A percentile compares a stretch with the other conserved stretches of the same genome.
phyloP scores from a whole-genome alignment of 2,888 invertebrate species.

The Dryococelus australis region DNA sequence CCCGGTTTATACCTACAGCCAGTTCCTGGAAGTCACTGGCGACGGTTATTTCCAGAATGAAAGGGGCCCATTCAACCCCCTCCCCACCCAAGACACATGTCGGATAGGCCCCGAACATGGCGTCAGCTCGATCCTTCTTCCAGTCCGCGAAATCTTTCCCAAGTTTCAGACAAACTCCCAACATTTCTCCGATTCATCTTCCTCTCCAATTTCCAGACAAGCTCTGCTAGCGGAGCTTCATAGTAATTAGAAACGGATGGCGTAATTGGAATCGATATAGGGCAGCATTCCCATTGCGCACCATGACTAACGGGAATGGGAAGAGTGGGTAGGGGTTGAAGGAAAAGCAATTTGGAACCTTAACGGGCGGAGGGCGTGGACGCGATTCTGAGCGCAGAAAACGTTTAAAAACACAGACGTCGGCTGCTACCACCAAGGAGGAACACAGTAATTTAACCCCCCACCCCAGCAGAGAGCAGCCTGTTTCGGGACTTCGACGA shows the following conservation, averaged over 20 bases:
- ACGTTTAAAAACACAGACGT: slow-evolving; percentile 7
- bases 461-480: too few species aligned
- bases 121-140: background rate
- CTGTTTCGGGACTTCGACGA: too few species aligned
- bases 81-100: background rate
- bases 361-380: background rate
- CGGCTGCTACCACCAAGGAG: too few species aligned
- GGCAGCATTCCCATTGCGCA: background rate
- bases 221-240: background rate
- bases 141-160: background rate
- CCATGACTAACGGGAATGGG: background rate
- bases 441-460: too few species aligned
- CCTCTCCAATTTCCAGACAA: background rate
- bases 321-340: background rate
- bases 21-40: too few species aligned
- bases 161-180: slow-evolving; percentile 1
- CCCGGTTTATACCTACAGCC: too few species aligned
- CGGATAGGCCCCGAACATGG: background rate
- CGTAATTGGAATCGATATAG: slow-evolving; percentile 1
- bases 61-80: too few species aligned
- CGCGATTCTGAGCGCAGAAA: background rate
- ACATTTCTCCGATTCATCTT: slow-evolving; percentile 9
- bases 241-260: slow-evolving; percentile 1
- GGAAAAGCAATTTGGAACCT: slow-evolving; percentile 9
- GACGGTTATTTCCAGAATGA: too few species aligned